These are phyloP conservation scores for Argynnis bischoffii DNA, from an alignment of 2,888 invertebrate genomes.

Conservation along the genomic window DNA sequence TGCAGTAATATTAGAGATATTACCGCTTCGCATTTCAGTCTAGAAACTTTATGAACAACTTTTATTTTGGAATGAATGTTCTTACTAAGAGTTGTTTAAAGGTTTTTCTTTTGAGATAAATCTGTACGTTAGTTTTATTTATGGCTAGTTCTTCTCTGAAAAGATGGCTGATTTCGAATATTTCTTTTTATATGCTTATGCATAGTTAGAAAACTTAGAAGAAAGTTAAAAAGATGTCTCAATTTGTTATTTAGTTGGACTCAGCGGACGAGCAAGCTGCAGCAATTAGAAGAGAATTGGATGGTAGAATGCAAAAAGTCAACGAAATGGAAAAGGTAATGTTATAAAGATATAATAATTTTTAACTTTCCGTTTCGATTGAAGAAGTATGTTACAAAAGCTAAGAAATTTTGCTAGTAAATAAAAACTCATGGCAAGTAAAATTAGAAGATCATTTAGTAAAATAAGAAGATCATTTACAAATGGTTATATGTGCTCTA, in stretches of 20 bases:
- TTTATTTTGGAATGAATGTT: slow-evolving; percentile 23
- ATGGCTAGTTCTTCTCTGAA: not conserved
- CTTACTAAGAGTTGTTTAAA: slow-evolving; percentile 24
- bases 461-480: no score
- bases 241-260: slow-evolving; percentile 88
- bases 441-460: no score
- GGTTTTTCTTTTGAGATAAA: slow-evolving; percentile 16
- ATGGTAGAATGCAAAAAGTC: slow-evolving; percentile 98
- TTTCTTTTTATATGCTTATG: not conserved
- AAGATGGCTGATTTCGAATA: not conserved
- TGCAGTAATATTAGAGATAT: slow-evolving; percentile 22
- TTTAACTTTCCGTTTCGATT: not conserved
- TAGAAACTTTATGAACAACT: slow-evolving; percentile 24
- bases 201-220: not conserved
- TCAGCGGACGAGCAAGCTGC: slow-evolving; percentile 99
- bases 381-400: no score
- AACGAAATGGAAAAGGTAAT: slow-evolving; percentile 97
- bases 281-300: slow-evolving; percentile 98
- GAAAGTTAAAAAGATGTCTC: slow-evolving; percentile 4
- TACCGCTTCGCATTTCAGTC: slow-evolving; percentile 17
- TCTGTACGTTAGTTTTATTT: slow-evolving; percentile 7
- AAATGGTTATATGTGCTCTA: no score
- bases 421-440: no score
- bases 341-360: not conserved
- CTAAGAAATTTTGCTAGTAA: no score